These are phyloP conservation scores for Muschampia plurimacula DNA, from an alignment of 2,888 invertebrate genomes.

Conservation along the genomic window DNA sequence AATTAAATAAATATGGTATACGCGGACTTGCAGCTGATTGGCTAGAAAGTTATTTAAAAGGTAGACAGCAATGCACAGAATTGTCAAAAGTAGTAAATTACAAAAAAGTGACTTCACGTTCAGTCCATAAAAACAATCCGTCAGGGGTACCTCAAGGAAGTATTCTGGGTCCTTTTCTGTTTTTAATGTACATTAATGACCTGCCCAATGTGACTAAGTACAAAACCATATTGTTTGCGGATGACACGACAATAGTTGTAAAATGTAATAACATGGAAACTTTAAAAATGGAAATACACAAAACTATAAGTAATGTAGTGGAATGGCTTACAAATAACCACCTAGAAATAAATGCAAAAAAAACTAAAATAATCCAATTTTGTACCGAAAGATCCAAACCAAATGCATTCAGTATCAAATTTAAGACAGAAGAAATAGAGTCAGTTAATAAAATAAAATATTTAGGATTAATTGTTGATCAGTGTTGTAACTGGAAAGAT, in stretches of 20 bases:
- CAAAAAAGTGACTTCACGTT: not conserved
- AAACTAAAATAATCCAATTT: slow-evolving; percentile 16
- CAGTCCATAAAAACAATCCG: not conserved
- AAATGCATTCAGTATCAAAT: not conserved
- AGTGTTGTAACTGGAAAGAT: slow-evolving; percentile 11
- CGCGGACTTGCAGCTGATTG: slow-evolving; percentile 4
- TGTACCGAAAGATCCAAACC: slow-evolving; percentile 3
- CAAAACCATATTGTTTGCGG: not conserved
- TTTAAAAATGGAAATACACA: not conserved
- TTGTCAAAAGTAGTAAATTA: slow-evolving; percentile 5
- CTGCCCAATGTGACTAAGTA: slow-evolving; percentile 10
- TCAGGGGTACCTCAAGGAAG: slow-evolving; percentile 1
- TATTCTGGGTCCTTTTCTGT: not conserved
- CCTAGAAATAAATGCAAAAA: not conserved
- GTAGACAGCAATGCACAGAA: slow-evolving; percentile 7
- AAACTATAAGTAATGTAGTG: not conserved
- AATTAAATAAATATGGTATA: slow-evolving; percentile 6
- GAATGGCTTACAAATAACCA: slow-evolving; percentile 6
- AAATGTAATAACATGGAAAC: not conserved
- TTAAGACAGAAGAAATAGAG: slow-evolving; percentile 5
- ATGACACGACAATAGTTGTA: not conserved
- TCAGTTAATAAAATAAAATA: not conserved
- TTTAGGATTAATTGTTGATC: slow-evolving; percentile 1
- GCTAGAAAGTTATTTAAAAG: slow-evolving; percentile 4
- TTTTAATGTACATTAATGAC: slow-evolving; percentile 6